A percentile compares a stretch with the other conserved stretches of the same genome.
Conservation (phyloP, 2,113 vertebrate species). For the Rallus limicola region DNA sequence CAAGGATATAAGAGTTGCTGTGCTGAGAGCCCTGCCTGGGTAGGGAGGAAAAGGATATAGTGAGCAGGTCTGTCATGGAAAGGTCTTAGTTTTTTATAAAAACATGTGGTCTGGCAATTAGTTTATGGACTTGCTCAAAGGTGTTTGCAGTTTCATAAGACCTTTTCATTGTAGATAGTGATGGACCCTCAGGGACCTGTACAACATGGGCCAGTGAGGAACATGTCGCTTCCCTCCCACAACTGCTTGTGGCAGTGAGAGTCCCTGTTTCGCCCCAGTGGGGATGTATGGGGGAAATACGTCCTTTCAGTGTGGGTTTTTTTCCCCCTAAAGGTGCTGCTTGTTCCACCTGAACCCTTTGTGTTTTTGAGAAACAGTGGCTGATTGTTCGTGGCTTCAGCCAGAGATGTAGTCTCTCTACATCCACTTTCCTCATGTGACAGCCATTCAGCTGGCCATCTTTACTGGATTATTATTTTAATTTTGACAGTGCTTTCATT, state of each 20-base stretch:
- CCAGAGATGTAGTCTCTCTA: neutral
- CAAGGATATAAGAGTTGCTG: neutral
- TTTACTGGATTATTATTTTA: neutral
- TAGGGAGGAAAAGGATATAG: neutral
- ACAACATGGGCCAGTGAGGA: neutral
- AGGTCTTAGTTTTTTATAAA: neutral
- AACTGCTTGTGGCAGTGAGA: neutral
- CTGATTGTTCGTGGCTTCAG: neutral
- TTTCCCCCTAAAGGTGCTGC: neutral
- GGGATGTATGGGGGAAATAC: accelerated
- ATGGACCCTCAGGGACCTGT: neutral
- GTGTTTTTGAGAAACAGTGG: neutral
- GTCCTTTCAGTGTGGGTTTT: accelerated
- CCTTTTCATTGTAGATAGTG: neutral
- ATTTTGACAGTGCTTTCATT: neutral
- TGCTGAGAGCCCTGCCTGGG: neutral
- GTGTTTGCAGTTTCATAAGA: neutral
- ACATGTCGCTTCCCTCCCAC: neutral
- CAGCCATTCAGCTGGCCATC: neutral
- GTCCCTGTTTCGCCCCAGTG: neutral
- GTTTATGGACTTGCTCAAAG: neutral
- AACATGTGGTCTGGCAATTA: neutral
- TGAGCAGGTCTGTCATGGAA: neutral
- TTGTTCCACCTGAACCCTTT: neutral
- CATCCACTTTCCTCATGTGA: accelerated